These are phyloP conservation scores for Gallinago solitaria DNA, from an alignment of 2,797 vertebrate genomes.

Conservation along the genomic window DNA sequence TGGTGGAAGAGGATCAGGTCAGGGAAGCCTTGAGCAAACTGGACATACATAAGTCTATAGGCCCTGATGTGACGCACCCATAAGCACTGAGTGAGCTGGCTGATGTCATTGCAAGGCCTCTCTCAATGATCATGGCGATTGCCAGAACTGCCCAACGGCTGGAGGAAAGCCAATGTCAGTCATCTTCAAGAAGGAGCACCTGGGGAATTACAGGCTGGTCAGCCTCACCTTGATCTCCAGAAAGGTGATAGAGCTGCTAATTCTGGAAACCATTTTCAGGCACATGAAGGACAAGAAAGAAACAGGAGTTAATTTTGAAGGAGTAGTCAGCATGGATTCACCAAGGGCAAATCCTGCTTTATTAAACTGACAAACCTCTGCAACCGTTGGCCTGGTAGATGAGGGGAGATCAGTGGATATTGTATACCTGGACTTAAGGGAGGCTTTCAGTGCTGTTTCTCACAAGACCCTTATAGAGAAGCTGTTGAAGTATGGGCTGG, in stretches of 20 bases:
- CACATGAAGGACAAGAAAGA: neutral
- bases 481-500: neutral
- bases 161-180: neutral
- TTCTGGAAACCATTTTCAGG: neutral
- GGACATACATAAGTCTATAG: neutral
- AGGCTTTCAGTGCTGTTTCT: neutral
- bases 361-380: neutral
- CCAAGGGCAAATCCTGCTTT: neutral
- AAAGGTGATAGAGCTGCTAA: neutral
- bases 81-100: fast-evolving
- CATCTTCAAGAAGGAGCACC: neutral
- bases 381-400: neutral
- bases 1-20: neutral
- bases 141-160: neutral
- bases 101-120: neutral
- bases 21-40: neutral
- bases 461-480: neutral
- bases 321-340: neutral
- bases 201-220: neutral
- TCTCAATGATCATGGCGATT: neutral
- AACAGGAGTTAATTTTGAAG: neutral
- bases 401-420: neutral
- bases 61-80: neutral
- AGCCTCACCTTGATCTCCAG: neutral
- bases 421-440: neutral